A percentile compares a stretch with the other conserved stretches of the same genome.
Conservation (phyloP, 2,888 invertebrate species). For the Heliconius ismenius region DNA sequence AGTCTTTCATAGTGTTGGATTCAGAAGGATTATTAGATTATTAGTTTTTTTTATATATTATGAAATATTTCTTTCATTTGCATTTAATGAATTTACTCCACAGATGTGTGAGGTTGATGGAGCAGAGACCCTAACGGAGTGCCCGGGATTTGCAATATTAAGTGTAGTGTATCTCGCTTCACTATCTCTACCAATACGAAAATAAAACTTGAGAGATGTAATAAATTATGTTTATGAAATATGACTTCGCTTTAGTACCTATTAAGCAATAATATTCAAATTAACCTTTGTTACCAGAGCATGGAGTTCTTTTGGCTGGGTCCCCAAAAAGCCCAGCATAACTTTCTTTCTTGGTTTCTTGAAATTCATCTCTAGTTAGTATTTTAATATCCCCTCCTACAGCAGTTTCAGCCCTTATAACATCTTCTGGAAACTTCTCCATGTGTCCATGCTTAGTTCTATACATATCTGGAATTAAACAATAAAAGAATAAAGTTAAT, state of each 20-base stretch:
- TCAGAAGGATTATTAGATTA: too few relatives aligned
- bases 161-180: too few relatives aligned
- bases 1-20: too few relatives aligned
- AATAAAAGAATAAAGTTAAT: neutral
- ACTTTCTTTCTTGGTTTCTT: constrained; percentile 72
- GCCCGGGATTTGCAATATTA: too few relatives aligned
- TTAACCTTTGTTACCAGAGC: constrained; percentile 63
- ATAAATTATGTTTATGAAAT: neutral
- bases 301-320: constrained; percentile 60
- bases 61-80: too few relatives aligned
- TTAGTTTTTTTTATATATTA: too few relatives aligned
- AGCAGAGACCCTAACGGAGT: too few relatives aligned
- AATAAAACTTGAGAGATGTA: neutral
- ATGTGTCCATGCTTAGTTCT: constrained; percentile 84
- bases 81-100: too few relatives aligned
- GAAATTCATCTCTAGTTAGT: constrained; percentile 81
- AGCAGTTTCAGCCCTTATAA: constrained; percentile 87
- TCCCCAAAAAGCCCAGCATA: constrained; percentile 76
- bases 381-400: constrained; percentile 88
- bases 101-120: too few relatives aligned
- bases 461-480: constrained; percentile 78
- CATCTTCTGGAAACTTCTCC: constrained; percentile 91
- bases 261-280: neutral
- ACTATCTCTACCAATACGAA: too few relatives aligned
- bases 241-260: neutral